phyloP scores from a whole-genome alignment of 2,797 vertebrate species.

The Sphenodon punctatus region DNA sequence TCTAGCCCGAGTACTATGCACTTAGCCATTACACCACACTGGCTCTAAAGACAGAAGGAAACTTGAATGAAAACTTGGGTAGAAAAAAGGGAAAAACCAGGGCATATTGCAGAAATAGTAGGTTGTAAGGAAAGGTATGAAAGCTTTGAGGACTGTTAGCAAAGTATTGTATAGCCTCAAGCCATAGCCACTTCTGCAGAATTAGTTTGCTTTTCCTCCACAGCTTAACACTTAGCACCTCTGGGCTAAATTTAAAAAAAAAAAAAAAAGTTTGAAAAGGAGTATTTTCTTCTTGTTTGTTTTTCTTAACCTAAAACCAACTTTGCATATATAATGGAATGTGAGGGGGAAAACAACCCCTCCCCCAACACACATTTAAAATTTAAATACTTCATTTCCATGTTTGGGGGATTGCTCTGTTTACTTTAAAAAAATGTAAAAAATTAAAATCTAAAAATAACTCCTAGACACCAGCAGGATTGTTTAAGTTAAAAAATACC shows the following conservation, averaged over 20 bases:
- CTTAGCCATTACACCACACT: too few species aligned
- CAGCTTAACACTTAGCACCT: constrained; percentile 65
- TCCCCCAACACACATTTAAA: too few species aligned
- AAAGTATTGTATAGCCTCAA: constrained; percentile 29
- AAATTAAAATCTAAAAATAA: constrained; percentile 35
- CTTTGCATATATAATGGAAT: constrained; percentile 48
- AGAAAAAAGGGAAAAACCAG: constrained; percentile 44
- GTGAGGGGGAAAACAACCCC: constrained; percentile 45
- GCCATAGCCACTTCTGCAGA: constrained; percentile 46
- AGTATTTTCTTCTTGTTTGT: constrained; percentile 51
- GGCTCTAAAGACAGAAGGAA: not conserved
- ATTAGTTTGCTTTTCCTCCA: constrained; percentile 70
- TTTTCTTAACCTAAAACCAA: constrained; percentile 57
- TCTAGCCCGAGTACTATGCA: too few species aligned
- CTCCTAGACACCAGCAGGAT: not conserved
- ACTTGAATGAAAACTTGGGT: not conserved
- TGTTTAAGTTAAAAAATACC: constrained; percentile 25
- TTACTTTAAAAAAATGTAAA: constrained; percentile 35
- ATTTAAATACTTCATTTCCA: constrained; percentile 58
- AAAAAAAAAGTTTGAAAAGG: constrained; percentile 48
- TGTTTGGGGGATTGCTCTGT: constrained; percentile 29
- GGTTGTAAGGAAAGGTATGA: constrained; percentile 28
- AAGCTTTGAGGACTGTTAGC: constrained; percentile 41
- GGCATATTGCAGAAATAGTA: constrained; percentile 19
- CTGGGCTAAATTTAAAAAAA: constrained; percentile 66